phyloP scores from a whole-genome alignment of 2,797 vertebrate species.

The Oophaga sylvatica region DNA sequence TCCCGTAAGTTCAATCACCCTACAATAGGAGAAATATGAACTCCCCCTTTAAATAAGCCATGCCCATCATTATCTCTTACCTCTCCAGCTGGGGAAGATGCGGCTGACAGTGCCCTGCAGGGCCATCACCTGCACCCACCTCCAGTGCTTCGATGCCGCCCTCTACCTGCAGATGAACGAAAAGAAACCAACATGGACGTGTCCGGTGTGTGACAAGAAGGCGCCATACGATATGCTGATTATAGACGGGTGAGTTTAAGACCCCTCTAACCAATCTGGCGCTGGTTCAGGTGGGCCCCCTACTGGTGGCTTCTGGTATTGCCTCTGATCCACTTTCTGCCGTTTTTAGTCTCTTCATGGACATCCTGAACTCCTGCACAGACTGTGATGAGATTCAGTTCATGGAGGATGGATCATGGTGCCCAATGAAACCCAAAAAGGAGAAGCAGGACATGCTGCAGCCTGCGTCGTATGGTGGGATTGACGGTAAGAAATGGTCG shows the following conservation, averaged over 20 bases:
- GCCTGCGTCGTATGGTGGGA: constrained; percentile 66
- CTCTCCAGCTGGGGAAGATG: constrained; percentile 75
- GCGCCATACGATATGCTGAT: constrained; percentile 73
- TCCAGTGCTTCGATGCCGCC: constrained; percentile 77
- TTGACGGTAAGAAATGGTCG: constrained; percentile 67
- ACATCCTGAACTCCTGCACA: constrained; percentile 77
- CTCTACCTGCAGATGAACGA: constrained; percentile 80
- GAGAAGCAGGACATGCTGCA: constrained; percentile 75
- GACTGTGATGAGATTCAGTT: constrained; percentile 80
- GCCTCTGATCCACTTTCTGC: not conserved
- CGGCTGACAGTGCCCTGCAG: constrained; percentile 73
- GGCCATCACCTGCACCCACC: constrained; percentile 75
- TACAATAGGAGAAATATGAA: not conserved
- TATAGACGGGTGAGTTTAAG: constrained; percentile 69
- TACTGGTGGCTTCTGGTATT: not conserved
- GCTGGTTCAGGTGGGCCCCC: not conserved
- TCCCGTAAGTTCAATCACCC: constrained; percentile 67
- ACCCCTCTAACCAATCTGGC: no score
- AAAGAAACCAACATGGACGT: constrained; percentile 78
- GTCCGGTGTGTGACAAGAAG: constrained; percentile 78
- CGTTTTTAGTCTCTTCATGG: constrained; percentile 75
- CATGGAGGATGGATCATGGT: constrained; percentile 79
- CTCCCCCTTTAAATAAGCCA: not conserved
- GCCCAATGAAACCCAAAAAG: constrained; percentile 78
- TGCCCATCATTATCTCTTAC: not conserved